These are phyloP conservation scores for Clanis bilineata DNA, from an alignment of 2,888 invertebrate species.

Conservation along the genomic window DNA sequence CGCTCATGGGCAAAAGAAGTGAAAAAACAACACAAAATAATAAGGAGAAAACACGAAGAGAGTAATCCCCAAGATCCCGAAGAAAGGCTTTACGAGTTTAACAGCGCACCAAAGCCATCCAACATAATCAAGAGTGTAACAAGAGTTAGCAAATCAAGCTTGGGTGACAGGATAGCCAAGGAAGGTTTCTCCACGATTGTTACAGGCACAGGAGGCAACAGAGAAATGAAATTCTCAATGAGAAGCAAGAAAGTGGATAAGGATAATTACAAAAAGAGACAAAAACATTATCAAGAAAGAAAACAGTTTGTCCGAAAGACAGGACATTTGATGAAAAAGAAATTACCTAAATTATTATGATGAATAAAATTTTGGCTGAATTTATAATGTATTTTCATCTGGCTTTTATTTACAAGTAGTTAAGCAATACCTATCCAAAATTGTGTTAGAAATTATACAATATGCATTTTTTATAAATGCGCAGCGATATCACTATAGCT, in stretches of 20 bases:
- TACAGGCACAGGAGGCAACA: conserved; percentile 85
- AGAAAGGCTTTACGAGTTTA: conserved; percentile 51
- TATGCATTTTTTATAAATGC: too few species aligned
- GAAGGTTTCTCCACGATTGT: conserved; percentile 78
- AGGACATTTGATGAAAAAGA: conserved; percentile 66
- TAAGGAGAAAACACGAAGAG: conserved; percentile 69
- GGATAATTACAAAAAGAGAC: conserved; percentile 82
- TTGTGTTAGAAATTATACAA: too few species aligned
- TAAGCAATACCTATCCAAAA: neutral
- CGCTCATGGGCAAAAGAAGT: conserved; percentile 90
- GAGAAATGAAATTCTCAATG: conserved; percentile 90
- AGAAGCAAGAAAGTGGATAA: conserved; percentile 79
- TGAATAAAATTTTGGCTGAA: too few species aligned
- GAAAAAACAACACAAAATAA: conserved; percentile 87
- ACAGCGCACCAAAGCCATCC: conserved; percentile 76
- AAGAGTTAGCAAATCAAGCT: conserved; percentile 82
- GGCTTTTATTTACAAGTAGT: neutral
- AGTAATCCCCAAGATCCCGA: conserved; percentile 41
- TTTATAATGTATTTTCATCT: neutral
- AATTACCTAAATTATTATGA: conserved; percentile 47
- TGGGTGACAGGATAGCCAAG: conserved; percentile 87
- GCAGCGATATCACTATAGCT: too few species aligned
- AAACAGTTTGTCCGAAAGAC: conserved; percentile 82
- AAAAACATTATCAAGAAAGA: conserved; percentile 86
- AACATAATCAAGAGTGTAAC: conserved; percentile 75